Evolutionary conservation across 2,113 vertebrate genomes (phyloP), one percentile per base, ranked within the genome.

Genomic region (Beaufortia kweichowensis): DNA sequence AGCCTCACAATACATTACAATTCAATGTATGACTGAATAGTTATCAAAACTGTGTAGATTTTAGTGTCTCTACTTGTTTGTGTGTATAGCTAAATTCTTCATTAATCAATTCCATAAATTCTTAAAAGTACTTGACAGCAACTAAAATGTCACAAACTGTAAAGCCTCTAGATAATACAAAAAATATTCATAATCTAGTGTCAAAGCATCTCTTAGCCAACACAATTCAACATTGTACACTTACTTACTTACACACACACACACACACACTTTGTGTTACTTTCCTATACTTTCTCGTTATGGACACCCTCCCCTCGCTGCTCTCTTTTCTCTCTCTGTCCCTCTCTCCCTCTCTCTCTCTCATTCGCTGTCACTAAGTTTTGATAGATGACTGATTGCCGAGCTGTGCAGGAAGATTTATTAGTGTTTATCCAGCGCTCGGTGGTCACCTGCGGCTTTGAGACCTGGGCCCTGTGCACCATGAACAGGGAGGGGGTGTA

Each of bases 381-480:
- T 78, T 83, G 80, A 1, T 86, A 84, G 82, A 29, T 14, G 83
- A 84, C 85, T 84, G 80, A 89, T 89, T 85, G 82, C 88, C 85
- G 60, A 81, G 57, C 69, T 62, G 74, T 61, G 67, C 82, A 85
- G 82, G 82, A 86, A 86, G 83, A 86, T 85, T 86, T 82, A 86
- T 86, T 85, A 85, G 81, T 85, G 85, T 86, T 86, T 85, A 86
- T 85, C 83, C 85, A 80, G 81, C 69, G 69, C 80, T 83, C 73
- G 75, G 80, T 83, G 85, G 83, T 86, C 85, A 86, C 85, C 85
- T 86, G 85, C 81, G 81, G 85, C 82, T 82, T 79, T 77, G 78
- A 77, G 84, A 81, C 63, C 79, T 69, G 77, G 68, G 29, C 48
- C 67, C 61, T 26, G 17, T 72, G 76, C 56, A 69, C 48, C 62